Conservation (phyloP, 2,797 vertebrate species). For the Cyprinodon diabolis region DNA sequence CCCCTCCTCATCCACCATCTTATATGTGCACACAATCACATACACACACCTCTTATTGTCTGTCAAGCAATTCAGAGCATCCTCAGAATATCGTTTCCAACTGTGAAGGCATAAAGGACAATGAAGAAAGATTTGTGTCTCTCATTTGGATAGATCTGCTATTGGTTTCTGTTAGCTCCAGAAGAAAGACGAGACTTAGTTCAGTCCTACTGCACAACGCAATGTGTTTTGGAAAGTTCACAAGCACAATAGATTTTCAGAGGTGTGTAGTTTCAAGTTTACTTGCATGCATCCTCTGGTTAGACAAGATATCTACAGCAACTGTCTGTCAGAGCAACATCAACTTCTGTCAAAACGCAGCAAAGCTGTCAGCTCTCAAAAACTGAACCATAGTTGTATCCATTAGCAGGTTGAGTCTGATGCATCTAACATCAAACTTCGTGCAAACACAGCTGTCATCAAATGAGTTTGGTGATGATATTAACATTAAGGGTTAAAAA, state of each 20-base stretch:
- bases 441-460: constrained; percentile 35
- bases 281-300: constrained; percentile 9
- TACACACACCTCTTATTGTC: constrained; percentile 56
- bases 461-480: constrained; percentile 12
- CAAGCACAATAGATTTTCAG: constrained; percentile 1
- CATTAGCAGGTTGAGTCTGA: constrained; percentile 40
- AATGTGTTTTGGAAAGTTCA: constrained; percentile 20
- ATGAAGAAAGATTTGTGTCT: constrained; percentile 59
- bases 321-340: constrained; percentile 51
- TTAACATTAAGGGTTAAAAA: constrained; percentile 25
- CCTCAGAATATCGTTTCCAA: constrained; percentile 60
- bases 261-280: constrained; percentile 17
- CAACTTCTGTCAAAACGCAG: constrained; percentile 53
- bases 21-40: constrained; percentile 39
- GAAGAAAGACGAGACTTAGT: constrained; percentile 26
- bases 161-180: constrained; percentile 27
- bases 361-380: constrained; percentile 34
- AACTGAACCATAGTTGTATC: constrained; percentile 30
- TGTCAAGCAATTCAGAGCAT: constrained; percentile 72
- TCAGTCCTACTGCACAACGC: constrained; percentile 35
- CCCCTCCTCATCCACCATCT: constrained; percentile 52
- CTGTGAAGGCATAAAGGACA: constrained; percentile 54
- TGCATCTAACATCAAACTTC: constrained; percentile 33
- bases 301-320: constrained; percentile 42
- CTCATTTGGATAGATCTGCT: constrained; percentile 52